phyloP scores from a whole-genome alignment of 2,888 invertebrate genomes.

The Ferdinandea cuprea region DNA sequence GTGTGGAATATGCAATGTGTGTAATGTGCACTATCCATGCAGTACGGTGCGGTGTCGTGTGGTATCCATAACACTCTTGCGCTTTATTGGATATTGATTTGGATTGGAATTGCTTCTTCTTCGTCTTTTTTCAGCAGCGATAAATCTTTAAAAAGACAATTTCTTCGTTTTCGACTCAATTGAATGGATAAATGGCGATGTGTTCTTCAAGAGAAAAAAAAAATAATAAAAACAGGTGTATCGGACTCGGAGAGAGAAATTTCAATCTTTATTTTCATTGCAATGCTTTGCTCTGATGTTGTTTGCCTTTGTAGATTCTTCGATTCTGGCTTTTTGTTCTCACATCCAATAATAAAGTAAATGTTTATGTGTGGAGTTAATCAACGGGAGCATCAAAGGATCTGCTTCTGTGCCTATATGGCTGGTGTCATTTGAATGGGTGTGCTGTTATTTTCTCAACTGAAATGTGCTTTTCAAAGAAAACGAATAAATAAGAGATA shows the following conservation, averaged over 20 bases:
- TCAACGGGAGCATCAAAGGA: slow-evolving; percentile 47
- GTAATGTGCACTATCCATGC: background rate
- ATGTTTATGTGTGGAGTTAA: slow-evolving; percentile 61
- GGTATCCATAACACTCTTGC: background rate
- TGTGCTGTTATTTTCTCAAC: slow-evolving; percentile 13
- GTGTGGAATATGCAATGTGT: too few species aligned
- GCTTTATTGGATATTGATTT: slow-evolving; percentile 54
- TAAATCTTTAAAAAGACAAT: slow-evolving; percentile 41
- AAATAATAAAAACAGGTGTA: slow-evolving; percentile 39
- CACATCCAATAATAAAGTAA: slow-evolving; percentile 49
- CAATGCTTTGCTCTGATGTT: background rate
- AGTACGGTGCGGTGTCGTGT: background rate
- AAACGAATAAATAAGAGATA: slow-evolving; percentile 2
- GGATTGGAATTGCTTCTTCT: slow-evolving; percentile 47
- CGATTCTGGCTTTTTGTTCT: slow-evolving; percentile 20
- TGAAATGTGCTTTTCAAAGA: slow-evolving; percentile 23
- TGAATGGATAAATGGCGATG: slow-evolving; percentile 11
- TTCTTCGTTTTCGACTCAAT: slow-evolving; percentile 28
- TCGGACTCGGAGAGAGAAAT: slow-evolving; percentile 4
- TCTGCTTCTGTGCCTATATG: too few species aligned
- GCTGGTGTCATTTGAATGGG: slow-evolving; percentile 1
- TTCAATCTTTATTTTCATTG: slow-evolving; percentile 13
- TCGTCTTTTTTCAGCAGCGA: slow-evolving; percentile 13
- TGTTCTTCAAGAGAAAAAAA: background rate
- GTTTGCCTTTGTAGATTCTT: slow-evolving; percentile 14